Conservation (phyloP, 2,797 vertebrate species). For the Mycteria americana region DNA sequence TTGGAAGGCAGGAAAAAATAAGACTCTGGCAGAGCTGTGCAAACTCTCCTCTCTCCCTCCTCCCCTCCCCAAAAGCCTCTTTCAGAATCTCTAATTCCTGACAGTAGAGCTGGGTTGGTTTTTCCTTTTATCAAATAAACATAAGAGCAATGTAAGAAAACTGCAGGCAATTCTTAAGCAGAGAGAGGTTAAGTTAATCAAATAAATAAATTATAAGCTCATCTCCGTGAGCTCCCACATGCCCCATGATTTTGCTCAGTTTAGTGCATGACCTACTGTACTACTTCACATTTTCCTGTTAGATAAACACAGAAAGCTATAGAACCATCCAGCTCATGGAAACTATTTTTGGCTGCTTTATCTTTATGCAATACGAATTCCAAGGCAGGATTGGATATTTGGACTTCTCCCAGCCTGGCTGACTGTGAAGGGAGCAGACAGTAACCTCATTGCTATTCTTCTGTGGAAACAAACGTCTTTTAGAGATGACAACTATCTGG, state of each 20-base stretch:
- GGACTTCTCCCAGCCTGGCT: slow-evolving; percentile 35
- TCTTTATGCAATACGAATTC: slow-evolving; percentile 28
- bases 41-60: background rate
- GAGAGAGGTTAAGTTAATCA: slow-evolving; percentile 10
- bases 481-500: slow-evolving; percentile 35
- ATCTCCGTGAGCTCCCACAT: background rate
- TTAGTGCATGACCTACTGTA: slow-evolving; percentile 9
- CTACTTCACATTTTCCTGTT: background rate
- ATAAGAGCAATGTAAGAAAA: background rate
- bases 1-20: slow-evolving; percentile 71
- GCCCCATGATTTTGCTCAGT: background rate
- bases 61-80: slow-evolving; percentile 1
- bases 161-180: background rate
- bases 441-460: slow-evolving; percentile 46
- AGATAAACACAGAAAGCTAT: slow-evolving; percentile 43
- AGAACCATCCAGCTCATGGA: background rate
- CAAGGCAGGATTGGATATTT: slow-evolving; percentile 35
- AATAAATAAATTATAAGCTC: slow-evolving; percentile 13
- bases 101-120: background rate
- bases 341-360: slow-evolving; percentile 58
- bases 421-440: slow-evolving; percentile 27
- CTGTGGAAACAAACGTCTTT: slow-evolving; percentile 44
- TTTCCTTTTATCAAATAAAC: slow-evolving; percentile 27
- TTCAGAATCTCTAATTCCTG: slow-evolving; percentile 15
- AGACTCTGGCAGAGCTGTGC: slow-evolving; percentile 41